Percentiles rank a stretch among this genome's conserved stretches.
phyloP scores from a whole-genome alignment of 2,888 invertebrate genomes.

The Empis livida region DNA sequence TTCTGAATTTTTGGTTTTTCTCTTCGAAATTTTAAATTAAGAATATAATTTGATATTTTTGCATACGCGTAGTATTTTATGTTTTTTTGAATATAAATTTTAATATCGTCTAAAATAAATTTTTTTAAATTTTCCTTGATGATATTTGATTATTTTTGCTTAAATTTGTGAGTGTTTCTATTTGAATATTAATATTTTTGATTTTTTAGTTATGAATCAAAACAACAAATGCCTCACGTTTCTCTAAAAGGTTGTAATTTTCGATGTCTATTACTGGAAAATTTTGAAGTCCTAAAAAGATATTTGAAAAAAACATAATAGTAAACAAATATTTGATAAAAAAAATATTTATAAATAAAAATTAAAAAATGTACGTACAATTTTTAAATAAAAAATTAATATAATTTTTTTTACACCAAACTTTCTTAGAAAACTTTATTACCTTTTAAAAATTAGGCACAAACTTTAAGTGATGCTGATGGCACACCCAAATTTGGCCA shows the following conservation, averaged over 20 bases:
- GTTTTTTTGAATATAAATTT: no score
- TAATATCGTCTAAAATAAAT: no score
- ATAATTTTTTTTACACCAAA: no score
- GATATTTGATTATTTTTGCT: not conserved
- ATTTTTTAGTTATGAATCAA: not conserved
- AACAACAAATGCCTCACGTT: conserved; percentile 69
- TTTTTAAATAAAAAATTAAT: no score
- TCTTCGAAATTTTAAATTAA: conserved; percentile 6
- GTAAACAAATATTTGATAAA: no score
- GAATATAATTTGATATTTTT: conserved; percentile 3
- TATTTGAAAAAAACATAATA: conserved; percentile 11
- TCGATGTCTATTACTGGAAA: conserved; percentile 94
- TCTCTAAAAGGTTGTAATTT: conserved; percentile 93
- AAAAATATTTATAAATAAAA: not conserved
- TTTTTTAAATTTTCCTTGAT: no score
- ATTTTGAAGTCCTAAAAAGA: conserved; percentile 75
- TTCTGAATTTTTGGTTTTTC: conserved; percentile 4
- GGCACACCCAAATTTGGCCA: not conserved
- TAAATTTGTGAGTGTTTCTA: conserved; percentile 10
- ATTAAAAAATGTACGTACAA: not conserved
- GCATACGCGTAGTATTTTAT: not conserved
- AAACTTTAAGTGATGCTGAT: not conserved
- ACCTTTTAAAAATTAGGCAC: not conserved
- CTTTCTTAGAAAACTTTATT: not conserved
- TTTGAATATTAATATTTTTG: conserved; percentile 13